phyloP scores from a whole-genome alignment of 2,797 vertebrate species.

The Eutrigla gurnardus region DNA sequence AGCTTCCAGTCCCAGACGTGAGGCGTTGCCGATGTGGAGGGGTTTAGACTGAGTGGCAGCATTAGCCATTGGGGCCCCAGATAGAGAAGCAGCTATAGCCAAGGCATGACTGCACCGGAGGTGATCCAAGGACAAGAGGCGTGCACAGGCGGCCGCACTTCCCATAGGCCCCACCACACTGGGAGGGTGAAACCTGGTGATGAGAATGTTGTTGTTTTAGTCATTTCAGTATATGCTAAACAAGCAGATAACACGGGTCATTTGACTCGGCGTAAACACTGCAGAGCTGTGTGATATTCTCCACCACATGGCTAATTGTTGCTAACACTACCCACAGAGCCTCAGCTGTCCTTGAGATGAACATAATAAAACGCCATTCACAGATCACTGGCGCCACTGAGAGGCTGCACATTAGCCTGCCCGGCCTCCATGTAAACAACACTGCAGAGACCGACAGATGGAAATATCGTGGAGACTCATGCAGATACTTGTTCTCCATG shows the following conservation, averaged over 20 bases:
- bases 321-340: conserved; percentile 33
- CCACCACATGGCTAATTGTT: conserved; percentile 49
- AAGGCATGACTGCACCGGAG: conserved; percentile 85
- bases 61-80: conserved; percentile 94
- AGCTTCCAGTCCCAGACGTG: conserved; percentile 89
- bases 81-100: conserved; percentile 88
- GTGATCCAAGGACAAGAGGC: conserved; percentile 84
- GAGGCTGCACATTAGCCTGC: conserved; percentile 30
- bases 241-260: conserved; percentile 39
- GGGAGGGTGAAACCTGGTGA: conserved; percentile 90
- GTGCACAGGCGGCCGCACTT: conserved; percentile 88
- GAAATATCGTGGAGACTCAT: conserved; percentile 12
- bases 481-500: neutral
- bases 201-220: neutral
- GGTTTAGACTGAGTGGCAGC: conserved; percentile 92
- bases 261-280: conserved; percentile 57
- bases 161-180: conserved; percentile 91
- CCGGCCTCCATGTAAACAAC: conserved; percentile 4
- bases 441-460: conserved; percentile 39
- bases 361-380: conserved; percentile 43
- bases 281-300: conserved; percentile 41
- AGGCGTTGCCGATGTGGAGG: conserved; percentile 88
- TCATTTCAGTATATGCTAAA: conserved; percentile 43
- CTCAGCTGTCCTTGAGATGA: conserved; percentile 30
- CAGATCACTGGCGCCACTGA: conserved; percentile 43